A percentile compares a stretch with the other conserved stretches of the same genome.
These are phyloP conservation scores for Maccullochella peelii DNA, from an alignment of 2,113 vertebrate genomes.

Conservation along the genomic window DNA sequence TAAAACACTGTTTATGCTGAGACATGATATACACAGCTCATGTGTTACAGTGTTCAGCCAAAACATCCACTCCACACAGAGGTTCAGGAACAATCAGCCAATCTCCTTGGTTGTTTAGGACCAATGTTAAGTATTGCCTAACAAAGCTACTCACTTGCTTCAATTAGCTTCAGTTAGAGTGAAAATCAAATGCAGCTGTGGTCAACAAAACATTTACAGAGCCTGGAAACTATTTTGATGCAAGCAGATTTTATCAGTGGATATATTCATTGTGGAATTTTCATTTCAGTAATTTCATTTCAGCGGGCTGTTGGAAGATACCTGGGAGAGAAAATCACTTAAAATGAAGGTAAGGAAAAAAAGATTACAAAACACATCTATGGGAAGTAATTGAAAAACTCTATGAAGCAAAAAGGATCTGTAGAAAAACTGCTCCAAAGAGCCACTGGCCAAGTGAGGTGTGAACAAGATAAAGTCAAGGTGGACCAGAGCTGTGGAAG, in stretches of 20 bases:
- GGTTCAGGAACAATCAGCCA: neutral
- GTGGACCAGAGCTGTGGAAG: neutral
- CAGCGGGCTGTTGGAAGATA: neutral
- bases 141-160: neutral
- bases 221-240: neutral
- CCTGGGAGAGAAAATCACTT: neutral
- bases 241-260: constrained; percentile 4
- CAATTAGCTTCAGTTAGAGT: constrained; percentile 29
- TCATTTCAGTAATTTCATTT: constrained; percentile 1
- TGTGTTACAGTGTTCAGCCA: neutral
- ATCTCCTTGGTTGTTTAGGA: neutral
- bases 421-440: neutral
- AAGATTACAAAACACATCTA: neutral
- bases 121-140: neutral
- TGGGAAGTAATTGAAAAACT: neutral
- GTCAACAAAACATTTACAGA: constrained; percentile 32
- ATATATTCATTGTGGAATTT: neutral
- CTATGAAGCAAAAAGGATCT: neutral
- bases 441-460: neutral
- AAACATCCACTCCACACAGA: neutral
- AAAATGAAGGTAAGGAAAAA: neutral
- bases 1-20: neutral
- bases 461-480: neutral
- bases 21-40: neutral
- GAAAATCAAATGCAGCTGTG: constrained; percentile 33